Conservation (phyloP, 2,888 invertebrate genomes). For the Orgyia antiqua region DNA sequence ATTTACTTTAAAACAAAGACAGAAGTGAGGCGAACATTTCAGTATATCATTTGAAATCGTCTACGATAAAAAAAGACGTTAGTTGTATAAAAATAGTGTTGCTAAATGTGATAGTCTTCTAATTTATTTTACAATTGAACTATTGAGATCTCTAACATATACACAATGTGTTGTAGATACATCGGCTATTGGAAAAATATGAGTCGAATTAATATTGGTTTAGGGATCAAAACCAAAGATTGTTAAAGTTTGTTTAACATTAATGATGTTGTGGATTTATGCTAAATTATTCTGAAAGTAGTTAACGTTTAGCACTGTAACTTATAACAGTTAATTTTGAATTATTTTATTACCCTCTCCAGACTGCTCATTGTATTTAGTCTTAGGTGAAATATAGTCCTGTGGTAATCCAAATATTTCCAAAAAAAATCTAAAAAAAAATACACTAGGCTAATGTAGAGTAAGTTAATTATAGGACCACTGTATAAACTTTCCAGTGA, state of each 20-base stretch:
- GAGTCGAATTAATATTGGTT: conserved; percentile 81
- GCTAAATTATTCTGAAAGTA: conserved; percentile 74
- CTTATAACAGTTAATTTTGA: conserved; percentile 53
- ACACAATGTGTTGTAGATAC: conserved; percentile 51
- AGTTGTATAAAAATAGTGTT: conserved; percentile 70
- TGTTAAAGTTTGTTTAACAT: conserved; percentile 81
- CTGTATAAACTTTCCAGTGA: conserved; percentile 54
- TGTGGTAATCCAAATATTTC: conserved; percentile 67
- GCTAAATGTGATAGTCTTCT: conserved; percentile 77
- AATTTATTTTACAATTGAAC: conserved; percentile 69
- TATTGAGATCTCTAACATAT: conserved; percentile 63
- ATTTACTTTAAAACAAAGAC: conserved; percentile 69
- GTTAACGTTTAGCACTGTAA: conserved; percentile 61
- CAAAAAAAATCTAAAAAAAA: conserved; percentile 62
- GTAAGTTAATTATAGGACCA: conserved; percentile 68
- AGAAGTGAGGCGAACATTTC: conserved; percentile 59
- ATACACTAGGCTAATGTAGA: conserved; percentile 55
- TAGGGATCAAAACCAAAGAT: conserved; percentile 92
- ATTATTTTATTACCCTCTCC: conserved; percentile 73
- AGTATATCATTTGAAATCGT: conserved; percentile 63
- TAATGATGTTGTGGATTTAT: conserved; percentile 75
- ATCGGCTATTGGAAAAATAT: conserved; percentile 60
- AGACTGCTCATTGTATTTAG: conserved; percentile 73
- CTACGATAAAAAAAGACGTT: conserved; percentile 70
- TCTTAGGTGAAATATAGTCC: conserved; percentile 64